Evolutionary conservation across 2,113 vertebrate species (phyloP), one percentile per base, ranked within the genome.

Genomic region (Otocyon megalotis): DNA sequence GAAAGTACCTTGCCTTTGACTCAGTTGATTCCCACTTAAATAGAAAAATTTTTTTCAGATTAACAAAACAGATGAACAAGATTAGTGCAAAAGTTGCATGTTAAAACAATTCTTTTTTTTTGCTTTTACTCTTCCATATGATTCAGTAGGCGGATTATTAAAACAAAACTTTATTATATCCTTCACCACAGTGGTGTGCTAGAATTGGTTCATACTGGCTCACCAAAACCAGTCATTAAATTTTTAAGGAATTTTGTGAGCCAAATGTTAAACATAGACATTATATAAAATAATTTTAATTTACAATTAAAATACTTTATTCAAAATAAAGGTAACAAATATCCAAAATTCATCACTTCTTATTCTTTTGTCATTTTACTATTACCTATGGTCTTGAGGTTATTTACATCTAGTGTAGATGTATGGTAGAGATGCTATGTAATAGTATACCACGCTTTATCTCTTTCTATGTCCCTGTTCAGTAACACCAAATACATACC

Each of bases 11-110:
- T 48, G 65, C 20, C 5, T 89, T 48, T 84, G 54, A 65, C 37
- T 72, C 16, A 79, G 14, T 50, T 63, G 67, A 72, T 5, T 87
- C n/a, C 84, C 24, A 88, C n/a, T 83, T 92, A 88, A 79, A 67
- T 20, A 53, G 80, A 76, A 37, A 74, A 93, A 94, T 69, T 94
- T 48, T 94, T 76, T 89, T 96, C 63, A 91, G 32, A 50, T 95
- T 87, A 71, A 58, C 69, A 93, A 95, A 96, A 86, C 9, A 43
- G 37, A 87, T 60, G 58, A 80, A 13, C 53, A 56, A 94, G 35
- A 77, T 35, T 84, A 53, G 50, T 80, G n/a, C 28, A 77, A 87
- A 95, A 94, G 7, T 62, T 72, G 10, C 14, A 28, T 93, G 56
- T 80, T 87, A 67, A 95, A n/a, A 54, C 37, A 80, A 56, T 81